Evolutionary conservation across 2,113 vertebrate species (phyloP).

Genomic region (Chloroceryle aenea): DNA sequence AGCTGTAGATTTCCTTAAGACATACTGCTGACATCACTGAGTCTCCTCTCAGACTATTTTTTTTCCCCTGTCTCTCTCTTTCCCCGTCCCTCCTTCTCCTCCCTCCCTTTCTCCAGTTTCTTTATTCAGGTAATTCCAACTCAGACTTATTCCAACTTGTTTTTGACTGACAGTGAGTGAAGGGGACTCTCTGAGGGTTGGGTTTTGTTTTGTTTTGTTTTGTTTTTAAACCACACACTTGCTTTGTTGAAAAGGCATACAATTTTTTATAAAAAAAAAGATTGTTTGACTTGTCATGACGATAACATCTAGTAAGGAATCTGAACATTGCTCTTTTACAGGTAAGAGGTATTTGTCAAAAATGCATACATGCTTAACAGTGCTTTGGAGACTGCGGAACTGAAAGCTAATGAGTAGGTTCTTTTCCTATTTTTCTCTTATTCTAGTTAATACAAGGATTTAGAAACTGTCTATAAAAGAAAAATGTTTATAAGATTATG

Average conservation of each 20-base stretch:
- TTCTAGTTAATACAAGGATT: constrained; percentile 26
- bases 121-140: constrained; percentile 82
- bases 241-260: constrained; percentile 50
- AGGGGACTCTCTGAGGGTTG: constrained; percentile 25
- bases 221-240: neutral
- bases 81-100: constrained; percentile 14
- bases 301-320: constrained; percentile 66
- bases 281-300: constrained; percentile 51
- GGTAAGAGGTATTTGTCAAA: constrained; percentile 74
- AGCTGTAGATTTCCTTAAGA: constrained; percentile 78
- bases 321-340: constrained; percentile 61
- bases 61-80: constrained; percentile 10
- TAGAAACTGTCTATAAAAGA: constrained; percentile 18
- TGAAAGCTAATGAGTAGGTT: constrained; percentile 34
- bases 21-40: constrained; percentile 76
- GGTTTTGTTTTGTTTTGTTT: neutral
- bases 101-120: constrained; percentile 56
- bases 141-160: constrained; percentile 80
- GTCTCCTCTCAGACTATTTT: constrained; percentile 71
- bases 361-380: constrained; percentile 12
- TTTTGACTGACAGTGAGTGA: constrained; percentile 76
- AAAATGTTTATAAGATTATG: constrained; percentile 43
- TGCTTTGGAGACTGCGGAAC: constrained; percentile 17
- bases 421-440: neutral
- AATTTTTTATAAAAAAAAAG: constrained; percentile 28